Evolutionary conservation across 1,140 invertebrate genomes (phyloP).

Genomic region (Aphis gossypii): DNA sequence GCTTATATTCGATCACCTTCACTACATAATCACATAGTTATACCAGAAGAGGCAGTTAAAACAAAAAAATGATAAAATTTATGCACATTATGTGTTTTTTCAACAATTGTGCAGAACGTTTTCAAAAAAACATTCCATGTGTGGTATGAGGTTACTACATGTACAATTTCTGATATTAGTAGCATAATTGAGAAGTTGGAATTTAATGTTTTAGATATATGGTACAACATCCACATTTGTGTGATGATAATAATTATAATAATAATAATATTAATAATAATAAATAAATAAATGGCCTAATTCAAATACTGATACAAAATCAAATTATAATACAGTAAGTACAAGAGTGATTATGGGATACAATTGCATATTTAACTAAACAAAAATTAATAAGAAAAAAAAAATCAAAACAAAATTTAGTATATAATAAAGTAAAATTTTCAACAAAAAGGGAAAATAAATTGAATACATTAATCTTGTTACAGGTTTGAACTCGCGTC

Average conservation of each 20-base stretch:
- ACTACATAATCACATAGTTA: conserved; percentile 21
- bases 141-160: neutral
- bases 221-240: neutral
- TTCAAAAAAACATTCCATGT: neutral
- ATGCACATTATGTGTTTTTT: neutral
- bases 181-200: neutral
- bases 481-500: conserved; percentile 17
- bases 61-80: conserved; percentile 1
- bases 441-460: neutral
- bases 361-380: conserved; percentile 9
- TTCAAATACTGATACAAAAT: conserved; percentile 30
- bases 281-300: neutral
- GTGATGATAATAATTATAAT: neutral
- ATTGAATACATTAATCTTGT: conserved; percentile 33
- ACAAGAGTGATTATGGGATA: conserved; percentile 19
- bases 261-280: neutral
- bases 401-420: neutral
- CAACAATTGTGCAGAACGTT: neutral
- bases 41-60: conserved; percentile 50
- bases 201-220: conserved; percentile 18
- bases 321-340: conserved; percentile 39
- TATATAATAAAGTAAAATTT: conserved; percentile 12
- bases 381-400: conserved; percentile 18
- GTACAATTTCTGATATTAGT: neutral
- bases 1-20: neutral